A percentile compares a stretch with the other conserved stretches of the same genome.
phyloP scores from a whole-genome alignment of 2,888 invertebrate genomes.

The Drosophila pseudotalamancana region DNA sequence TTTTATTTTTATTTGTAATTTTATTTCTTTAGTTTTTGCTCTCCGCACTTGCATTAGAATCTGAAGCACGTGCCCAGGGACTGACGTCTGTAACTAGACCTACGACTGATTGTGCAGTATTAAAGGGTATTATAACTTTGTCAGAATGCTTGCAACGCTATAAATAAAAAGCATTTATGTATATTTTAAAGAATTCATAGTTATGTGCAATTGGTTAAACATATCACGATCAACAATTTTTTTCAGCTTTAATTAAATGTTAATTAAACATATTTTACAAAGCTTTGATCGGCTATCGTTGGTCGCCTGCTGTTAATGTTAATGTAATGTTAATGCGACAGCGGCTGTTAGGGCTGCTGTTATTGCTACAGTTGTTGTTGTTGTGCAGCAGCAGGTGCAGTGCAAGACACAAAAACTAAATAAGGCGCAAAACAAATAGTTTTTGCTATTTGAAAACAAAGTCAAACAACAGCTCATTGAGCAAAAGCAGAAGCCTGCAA shows the following conservation, averaged over 20 bases:
- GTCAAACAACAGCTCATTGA: slow-evolving; percentile 70
- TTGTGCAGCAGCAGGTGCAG: slow-evolving; percentile 65
- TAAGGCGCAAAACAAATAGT: slow-evolving; percentile 75
- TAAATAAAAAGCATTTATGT: background rate
- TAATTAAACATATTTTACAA: slow-evolving; percentile 47
- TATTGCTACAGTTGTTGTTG: background rate
- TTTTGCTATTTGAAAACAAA: slow-evolving; percentile 69
- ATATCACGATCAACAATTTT: slow-evolving; percentile 1
- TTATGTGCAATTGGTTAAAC: background rate
- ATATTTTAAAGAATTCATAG: slow-evolving; percentile 1
- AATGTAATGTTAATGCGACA: slow-evolving; percentile 22
- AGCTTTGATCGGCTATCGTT: slow-evolving; percentile 24
- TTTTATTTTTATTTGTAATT: background rate
- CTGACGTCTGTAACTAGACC: slow-evolving; percentile 48
- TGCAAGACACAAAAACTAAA: slow-evolving; percentile 62
- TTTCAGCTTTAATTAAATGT: slow-evolving; percentile 40
- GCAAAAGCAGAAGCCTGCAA: slow-evolving; percentile 29
- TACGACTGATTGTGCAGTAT: slow-evolving; percentile 28
- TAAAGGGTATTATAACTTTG: slow-evolving; percentile 14
- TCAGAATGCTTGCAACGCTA: slow-evolving; percentile 1
- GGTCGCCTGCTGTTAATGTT: slow-evolving; percentile 64
- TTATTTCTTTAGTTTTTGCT: background rate
- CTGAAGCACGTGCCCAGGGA: slow-evolving; percentile 71
- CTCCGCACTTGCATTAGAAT: slow-evolving; percentile 45
- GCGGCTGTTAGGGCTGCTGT: slow-evolving; percentile 24